Conservation (phyloP, 2,113 vertebrate species). For the Corynorhinus townsendii region DNA sequence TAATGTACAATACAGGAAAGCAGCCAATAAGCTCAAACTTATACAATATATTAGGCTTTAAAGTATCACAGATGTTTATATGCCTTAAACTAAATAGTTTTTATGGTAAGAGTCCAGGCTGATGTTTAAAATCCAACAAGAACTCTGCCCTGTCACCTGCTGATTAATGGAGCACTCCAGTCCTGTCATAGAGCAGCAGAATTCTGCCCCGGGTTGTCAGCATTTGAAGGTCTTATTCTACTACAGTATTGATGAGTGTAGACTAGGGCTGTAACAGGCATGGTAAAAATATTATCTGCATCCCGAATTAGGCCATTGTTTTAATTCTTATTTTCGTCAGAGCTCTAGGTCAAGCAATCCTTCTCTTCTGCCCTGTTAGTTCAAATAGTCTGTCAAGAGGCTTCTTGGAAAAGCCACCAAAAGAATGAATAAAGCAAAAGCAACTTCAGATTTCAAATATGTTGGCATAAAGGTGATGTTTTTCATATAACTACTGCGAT, state of each 20-base stretch:
- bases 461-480: conserved; percentile 25
- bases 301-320: conserved; percentile 69
- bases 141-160: conserved; percentile 72
- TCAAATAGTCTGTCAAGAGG: conserved; percentile 43
- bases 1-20: background rate
- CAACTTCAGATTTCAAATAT: background rate
- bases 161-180: conserved; percentile 75
- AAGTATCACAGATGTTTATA: background rate
- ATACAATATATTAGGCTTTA: background rate
- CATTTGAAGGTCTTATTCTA: conserved; percentile 80
- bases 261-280: conserved; percentile 59
- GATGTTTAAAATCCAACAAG: conserved; percentile 63
- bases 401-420: background rate
- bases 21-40: conserved; percentile 23
- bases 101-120: conserved; percentile 35
- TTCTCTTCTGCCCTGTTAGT: conserved; percentile 49
- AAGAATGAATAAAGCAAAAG: conserved; percentile 39
- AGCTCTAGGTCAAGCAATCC: conserved; percentile 69
- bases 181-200: conserved; percentile 68
- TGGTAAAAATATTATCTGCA: conserved; percentile 76
- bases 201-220: conserved; percentile 75
- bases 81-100: conserved; percentile 49
- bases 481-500: conserved; percentile 41
- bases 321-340: conserved; percentile 66
- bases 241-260: conserved; percentile 75